phyloP scores from a whole-genome alignment of 2,113 vertebrate genomes.

The Oryzias melastigma region DNA sequence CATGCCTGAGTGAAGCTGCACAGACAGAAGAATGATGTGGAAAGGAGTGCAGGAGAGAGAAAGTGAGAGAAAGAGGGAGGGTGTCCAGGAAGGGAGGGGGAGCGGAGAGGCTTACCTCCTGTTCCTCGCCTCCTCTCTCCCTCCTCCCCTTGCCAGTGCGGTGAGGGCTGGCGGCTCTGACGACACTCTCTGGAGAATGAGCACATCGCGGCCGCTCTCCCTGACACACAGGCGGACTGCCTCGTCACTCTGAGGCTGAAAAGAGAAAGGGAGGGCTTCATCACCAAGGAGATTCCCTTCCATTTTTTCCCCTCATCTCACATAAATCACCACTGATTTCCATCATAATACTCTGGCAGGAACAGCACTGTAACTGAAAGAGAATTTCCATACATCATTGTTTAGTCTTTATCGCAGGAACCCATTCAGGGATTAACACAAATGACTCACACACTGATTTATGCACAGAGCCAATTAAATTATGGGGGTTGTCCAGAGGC shows the following conservation, averaged over 20 bases:
- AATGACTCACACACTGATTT: constrained; percentile 47
- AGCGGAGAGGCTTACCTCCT: constrained; percentile 74
- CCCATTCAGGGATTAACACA: constrained; percentile 68
- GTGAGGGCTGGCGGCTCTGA: constrained; percentile 82
- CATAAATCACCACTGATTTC: constrained; percentile 69
- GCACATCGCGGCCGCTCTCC: constrained; percentile 83
- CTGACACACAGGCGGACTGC: constrained; percentile 80
- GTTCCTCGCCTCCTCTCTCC: constrained; percentile 58
- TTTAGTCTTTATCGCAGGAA: constrained; percentile 57
- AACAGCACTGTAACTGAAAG: constrained; percentile 63
- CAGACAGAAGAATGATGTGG: constrained; percentile 49
- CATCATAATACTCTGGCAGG: constrained; percentile 70
- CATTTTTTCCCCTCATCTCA: constrained; percentile 47
- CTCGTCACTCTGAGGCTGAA: constrained; percentile 81
- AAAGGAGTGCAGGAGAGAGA: constrained; percentile 42
- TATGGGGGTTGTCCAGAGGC: constrained; percentile 32
- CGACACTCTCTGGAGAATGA: constrained; percentile 88
- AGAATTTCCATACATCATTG: constrained; percentile 63
- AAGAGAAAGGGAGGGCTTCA: constrained; percentile 47
- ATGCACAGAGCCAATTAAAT: constrained; percentile 47
- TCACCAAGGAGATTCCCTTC: constrained; percentile 79
- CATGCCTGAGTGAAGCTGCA: constrained; percentile 58
- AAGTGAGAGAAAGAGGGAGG: constrained; percentile 37
- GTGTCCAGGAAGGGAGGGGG: constrained; percentile 37
- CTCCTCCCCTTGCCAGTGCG: constrained; percentile 64